phyloP scores from a whole-genome alignment of 2,888 invertebrate genomes.

The Beris morrisii region DNA sequence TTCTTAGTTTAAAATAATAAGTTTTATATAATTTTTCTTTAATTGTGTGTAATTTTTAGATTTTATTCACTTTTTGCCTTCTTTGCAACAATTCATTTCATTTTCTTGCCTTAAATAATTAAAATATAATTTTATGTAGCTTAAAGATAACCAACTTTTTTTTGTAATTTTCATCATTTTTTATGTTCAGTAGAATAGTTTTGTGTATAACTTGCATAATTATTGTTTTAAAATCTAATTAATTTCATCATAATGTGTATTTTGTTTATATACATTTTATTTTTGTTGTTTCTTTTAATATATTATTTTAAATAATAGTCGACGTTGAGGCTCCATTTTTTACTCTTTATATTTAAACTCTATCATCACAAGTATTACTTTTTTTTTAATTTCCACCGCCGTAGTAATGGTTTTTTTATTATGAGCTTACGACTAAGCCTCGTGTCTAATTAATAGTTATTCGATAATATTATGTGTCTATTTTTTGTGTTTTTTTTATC shows the following conservation, averaged over 20 bases:
- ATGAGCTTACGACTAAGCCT: too few relatives aligned
- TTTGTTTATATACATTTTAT: neutral
- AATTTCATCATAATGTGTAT: neutral
- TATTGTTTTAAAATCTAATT: conserved; percentile 6
- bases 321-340: too few relatives aligned
- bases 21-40: neutral
- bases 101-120: neutral
- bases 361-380: too few relatives aligned
- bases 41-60: neutral
- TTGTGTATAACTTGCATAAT: neutral
- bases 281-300: neutral
- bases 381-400: too few relatives aligned
- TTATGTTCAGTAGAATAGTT: neutral
- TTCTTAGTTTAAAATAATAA: too few relatives aligned
- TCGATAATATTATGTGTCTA: too few relatives aligned
- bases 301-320: conserved; percentile 3
- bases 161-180: neutral
- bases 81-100: neutral
- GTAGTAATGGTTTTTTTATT: too few relatives aligned
- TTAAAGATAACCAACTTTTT: neutral
- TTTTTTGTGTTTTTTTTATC: neutral
- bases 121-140: neutral
- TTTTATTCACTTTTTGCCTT: neutral
- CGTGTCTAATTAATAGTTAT: too few relatives aligned
- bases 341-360: neutral